Conservation (phyloP, 2,113 vertebrate genomes). For the Cygnus atratus region DNA sequence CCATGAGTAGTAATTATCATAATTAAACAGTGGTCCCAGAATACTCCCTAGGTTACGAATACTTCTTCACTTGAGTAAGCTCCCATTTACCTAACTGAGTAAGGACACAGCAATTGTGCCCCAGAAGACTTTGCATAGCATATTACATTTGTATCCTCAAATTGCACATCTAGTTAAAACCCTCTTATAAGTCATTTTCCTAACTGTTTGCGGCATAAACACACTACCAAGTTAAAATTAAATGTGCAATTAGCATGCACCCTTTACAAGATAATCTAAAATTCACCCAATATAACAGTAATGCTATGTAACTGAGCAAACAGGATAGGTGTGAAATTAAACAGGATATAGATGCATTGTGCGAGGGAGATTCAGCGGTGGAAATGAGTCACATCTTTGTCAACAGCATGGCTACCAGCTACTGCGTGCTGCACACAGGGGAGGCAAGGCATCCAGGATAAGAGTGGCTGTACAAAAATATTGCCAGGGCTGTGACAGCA, state of each 20-base stretch:
- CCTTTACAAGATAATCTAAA: neutral
- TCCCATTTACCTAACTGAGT: neutral
- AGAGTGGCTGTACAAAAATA: neutral
- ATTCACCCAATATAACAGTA: neutral
- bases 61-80: neutral
- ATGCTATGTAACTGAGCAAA: slow-evolving; percentile 15
- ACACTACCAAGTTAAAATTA: slow-evolving; percentile 21
- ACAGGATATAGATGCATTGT: slow-evolving; percentile 52
- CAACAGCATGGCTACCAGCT: neutral
- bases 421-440: neutral
- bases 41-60: neutral
- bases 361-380: neutral
- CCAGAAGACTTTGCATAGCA: neutral
- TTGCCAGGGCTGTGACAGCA: neutral
- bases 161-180: slow-evolving; percentile 10
- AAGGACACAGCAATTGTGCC: neutral
- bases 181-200: neutral
- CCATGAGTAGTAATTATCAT: neutral
- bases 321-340: slow-evolving; percentile 65
- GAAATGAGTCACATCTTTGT: slow-evolving; percentile 63
- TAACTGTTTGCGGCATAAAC: slow-evolving; percentile 13
- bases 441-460: neutral
- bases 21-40: slow-evolving; percentile 33
- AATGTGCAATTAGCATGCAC: slow-evolving; percentile 13
- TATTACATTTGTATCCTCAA: neutral